phyloP scores from a whole-genome alignment of 2,113 vertebrate species.

The Heterochromis multidens region DNA sequence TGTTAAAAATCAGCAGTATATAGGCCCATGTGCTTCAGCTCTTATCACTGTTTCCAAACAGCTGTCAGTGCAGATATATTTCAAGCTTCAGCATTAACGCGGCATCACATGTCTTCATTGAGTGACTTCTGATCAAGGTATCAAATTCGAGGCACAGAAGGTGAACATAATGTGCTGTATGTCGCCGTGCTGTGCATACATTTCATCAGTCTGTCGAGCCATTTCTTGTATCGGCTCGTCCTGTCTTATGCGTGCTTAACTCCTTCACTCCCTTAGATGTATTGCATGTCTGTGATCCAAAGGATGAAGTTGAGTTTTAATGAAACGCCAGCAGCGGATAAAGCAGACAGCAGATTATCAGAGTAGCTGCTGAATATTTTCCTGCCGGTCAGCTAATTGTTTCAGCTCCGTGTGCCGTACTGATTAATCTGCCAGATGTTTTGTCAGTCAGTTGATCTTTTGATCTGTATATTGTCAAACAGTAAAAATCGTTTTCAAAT shows the following conservation, averaged over 20 bases:
- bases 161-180: neutral
- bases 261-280: neutral
- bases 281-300: neutral
- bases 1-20: neutral
- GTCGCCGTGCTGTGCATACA: neutral
- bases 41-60: conserved; percentile 13
- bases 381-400: neutral
- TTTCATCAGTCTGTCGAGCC: neutral
- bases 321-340: neutral
- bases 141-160: neutral
- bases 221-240: neutral
- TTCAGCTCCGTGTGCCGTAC: neutral
- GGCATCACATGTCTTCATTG: neutral
- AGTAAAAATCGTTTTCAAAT: neutral
- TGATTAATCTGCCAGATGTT: neutral
- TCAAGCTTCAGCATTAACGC: neutral
- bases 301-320: neutral
- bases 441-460: neutral
- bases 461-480: neutral
- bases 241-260: neutral
- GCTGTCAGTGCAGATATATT: neutral
- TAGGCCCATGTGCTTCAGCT: neutral
- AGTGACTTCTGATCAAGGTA: neutral
- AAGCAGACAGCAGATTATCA: neutral
- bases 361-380: neutral